Base-by-base conservation (phyloP, 1,140 invertebrate genomes). In the Zaprionus tsacasi region DNA sequence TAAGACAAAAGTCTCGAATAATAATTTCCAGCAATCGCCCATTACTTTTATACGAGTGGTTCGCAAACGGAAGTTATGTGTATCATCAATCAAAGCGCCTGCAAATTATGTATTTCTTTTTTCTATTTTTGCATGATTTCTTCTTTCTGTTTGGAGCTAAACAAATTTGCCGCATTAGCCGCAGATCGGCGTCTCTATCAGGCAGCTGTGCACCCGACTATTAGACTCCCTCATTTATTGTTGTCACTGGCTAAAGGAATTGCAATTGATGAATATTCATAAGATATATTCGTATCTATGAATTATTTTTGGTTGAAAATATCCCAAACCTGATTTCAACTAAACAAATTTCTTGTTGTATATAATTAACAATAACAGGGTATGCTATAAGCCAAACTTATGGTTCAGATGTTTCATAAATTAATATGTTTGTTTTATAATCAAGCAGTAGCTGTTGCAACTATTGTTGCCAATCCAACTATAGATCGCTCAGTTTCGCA, bases 11-110 rank as follows among this genome's bases (percentile, higher is more conserved):
- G 63, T 78, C 70, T 76, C 72, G 81, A 85, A 89, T 85, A 89
- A 81, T 85, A 74, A 68, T 64, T 60, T 68, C 12, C 17, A 52
- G 50, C 70, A 7, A 43, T n/a, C 25, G 36, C 36, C 58, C 77
- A 72, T 66, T 63, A 74, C 85, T 89, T 89, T 89, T 89, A 89
- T 88, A 88, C 74, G 56, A 67, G 36, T 35, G 30, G 13, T 40
- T 15, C 21, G 17, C 54, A 76, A 89, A 89, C 85, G 78, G 81
- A 90, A 89, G 86, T 79, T 68, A 55, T 79, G 75, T 63, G 76
- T 64, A 71, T 76, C 81, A 89, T 89, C 78, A 89, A 89, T 89
- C 85, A 89, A 57, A 65, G 33, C 55, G 59, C 59, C 73, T 15
- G 45, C 40, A 30, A 65, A 65, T 68, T 58, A 76, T 81, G 73